These are phyloP conservation scores for Himalopsyche tibetana DNA, from an alignment of 2,888 invertebrate genomes.

Conservation along the genomic window DNA sequence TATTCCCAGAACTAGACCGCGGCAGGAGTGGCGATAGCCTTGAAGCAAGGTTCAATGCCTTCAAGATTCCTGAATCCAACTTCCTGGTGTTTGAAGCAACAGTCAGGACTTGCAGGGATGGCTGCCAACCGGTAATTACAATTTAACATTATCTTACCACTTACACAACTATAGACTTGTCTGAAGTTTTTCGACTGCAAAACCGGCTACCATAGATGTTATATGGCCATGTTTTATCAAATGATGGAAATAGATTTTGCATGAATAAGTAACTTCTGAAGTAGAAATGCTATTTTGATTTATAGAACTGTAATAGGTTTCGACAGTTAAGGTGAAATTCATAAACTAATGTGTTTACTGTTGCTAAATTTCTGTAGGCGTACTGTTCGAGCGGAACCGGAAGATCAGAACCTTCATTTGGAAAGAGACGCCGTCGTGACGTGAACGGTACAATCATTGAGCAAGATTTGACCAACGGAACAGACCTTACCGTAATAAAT, in stretches of 20 bases:
- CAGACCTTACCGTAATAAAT: slow-evolving; percentile 71
- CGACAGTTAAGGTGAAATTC: too few species aligned
- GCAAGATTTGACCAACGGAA: slow-evolving; percentile 68
- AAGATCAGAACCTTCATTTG: slow-evolving; percentile 89
- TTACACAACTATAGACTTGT: too few species aligned
- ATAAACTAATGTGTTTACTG: too few species aligned
- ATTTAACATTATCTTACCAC: background rate
- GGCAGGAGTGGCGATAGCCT: slow-evolving; percentile 90
- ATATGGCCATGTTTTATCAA: too few species aligned
- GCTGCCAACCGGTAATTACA: slow-evolving; percentile 86
- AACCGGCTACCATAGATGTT: too few species aligned
- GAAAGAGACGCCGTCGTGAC: slow-evolving; percentile 81
- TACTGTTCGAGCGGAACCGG: slow-evolving; percentile 89
- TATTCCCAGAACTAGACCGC: slow-evolving; percentile 93
- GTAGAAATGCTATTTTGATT: too few species aligned
- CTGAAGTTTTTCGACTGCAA: too few species aligned
- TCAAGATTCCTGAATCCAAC: slow-evolving; percentile 96
- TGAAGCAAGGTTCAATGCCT: slow-evolving; percentile 94
- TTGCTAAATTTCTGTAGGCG: slow-evolving; percentile 74
- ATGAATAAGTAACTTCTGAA: too few species aligned
- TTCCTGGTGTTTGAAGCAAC: slow-evolving; percentile 95
- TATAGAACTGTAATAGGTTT: too few species aligned
- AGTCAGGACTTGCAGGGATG: slow-evolving; percentile 91
- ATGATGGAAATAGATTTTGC: too few species aligned
- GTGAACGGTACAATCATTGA: slow-evolving; percentile 70